These are phyloP conservation scores for Napeogenes sylphis DNA, from an alignment of 2,888 invertebrate species.

Conservation along the genomic window DNA sequence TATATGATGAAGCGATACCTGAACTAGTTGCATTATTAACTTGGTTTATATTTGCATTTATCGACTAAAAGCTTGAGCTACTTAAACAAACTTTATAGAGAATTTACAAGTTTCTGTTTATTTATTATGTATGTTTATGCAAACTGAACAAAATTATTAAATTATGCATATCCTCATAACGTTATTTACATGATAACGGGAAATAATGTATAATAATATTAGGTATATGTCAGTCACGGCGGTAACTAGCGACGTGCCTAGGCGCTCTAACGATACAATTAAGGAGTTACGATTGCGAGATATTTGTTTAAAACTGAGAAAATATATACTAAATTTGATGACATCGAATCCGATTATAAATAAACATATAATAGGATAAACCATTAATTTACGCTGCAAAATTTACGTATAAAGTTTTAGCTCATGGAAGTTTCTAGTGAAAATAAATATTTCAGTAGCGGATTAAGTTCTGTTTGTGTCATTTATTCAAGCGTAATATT, in stretches of 20 bases:
- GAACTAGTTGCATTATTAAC: slow-evolving; percentile 7
- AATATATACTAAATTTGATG: not conserved
- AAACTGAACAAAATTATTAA: slow-evolving; percentile 6
- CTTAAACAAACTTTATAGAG: not conserved
- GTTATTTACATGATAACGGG: slow-evolving; percentile 12
- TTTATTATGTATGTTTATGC: slow-evolving; percentile 5
- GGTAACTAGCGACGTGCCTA: slow-evolving; percentile 26
- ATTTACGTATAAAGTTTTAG: not conserved
- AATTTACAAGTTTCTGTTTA: not conserved
- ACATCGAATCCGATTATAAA: not conserved
- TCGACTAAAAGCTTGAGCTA: not conserved
- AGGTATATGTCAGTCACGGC: slow-evolving; percentile 9
- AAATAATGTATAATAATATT: slow-evolving; percentile 9
- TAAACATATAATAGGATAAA: not conserved
- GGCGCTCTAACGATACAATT: slow-evolving; percentile 21
- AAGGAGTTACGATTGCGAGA: not conserved
- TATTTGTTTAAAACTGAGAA: not conserved
- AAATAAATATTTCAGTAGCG: slow-evolving; percentile 4
- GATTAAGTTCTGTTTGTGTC: slow-evolving; percentile 16
- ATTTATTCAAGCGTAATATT: slow-evolving; percentile 10
- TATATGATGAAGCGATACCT: too few relatives aligned
- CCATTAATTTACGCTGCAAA: not conserved
- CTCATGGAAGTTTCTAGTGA: not conserved
- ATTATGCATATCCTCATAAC: slow-evolving; percentile 12
- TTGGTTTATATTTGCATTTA: slow-evolving; percentile 4